Percentiles rank a stretch among this genome's conserved stretches.
phyloP scores from a whole-genome alignment of 2,888 invertebrate genomes.

The Erynnis tages region DNA sequence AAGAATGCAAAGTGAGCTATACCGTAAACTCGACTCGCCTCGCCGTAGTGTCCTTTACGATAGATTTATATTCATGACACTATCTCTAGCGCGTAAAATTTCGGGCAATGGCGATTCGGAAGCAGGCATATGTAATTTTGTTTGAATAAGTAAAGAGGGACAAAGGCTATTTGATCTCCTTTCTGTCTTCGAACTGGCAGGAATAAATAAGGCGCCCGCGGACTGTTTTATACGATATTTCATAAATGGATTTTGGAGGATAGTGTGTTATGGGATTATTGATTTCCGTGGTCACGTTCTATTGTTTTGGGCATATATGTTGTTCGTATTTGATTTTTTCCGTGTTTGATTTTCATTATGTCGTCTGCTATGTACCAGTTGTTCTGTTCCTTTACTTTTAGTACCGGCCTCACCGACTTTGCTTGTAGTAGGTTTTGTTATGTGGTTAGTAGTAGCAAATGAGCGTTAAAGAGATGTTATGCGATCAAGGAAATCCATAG shows the following conservation, averaged over 20 bases:
- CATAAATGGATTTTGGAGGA: slow-evolving; percentile 74
- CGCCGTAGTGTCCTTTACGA: slow-evolving; percentile 76
- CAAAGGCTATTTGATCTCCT: slow-evolving; percentile 79
- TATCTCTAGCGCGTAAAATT: slow-evolving; percentile 79
- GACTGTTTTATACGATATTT: slow-evolving; percentile 70
- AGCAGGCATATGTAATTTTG: slow-evolving; percentile 81
- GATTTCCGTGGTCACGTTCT: slow-evolving; percentile 47
- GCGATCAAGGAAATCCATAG: too few species aligned
- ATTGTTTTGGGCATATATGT: slow-evolving; percentile 8
- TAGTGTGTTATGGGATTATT: slow-evolving; percentile 64
- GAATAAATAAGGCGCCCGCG: slow-evolving; percentile 69
- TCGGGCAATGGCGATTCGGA: slow-evolving; percentile 79
- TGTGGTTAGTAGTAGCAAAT: too few species aligned
- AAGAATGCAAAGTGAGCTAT: slow-evolving; percentile 80
- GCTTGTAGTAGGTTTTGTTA: too few species aligned
- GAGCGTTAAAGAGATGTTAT: too few species aligned
- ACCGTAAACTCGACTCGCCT: slow-evolving; percentile 68
- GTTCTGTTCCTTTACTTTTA: too few species aligned
- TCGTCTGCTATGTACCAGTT: too few species aligned
- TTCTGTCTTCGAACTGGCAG: slow-evolving; percentile 55
- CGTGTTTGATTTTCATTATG: too few species aligned
- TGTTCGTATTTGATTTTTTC: slow-evolving; percentile 3
- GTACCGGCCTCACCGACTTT: too few species aligned
- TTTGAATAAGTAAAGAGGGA: slow-evolving; percentile 81
- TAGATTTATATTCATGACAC: slow-evolving; percentile 82